A percentile compares a stretch with the other conserved stretches of the same genome.
phyloP scores from a whole-genome alignment of 2,888 invertebrate genomes.

The Shargacucullia verbasci region DNA sequence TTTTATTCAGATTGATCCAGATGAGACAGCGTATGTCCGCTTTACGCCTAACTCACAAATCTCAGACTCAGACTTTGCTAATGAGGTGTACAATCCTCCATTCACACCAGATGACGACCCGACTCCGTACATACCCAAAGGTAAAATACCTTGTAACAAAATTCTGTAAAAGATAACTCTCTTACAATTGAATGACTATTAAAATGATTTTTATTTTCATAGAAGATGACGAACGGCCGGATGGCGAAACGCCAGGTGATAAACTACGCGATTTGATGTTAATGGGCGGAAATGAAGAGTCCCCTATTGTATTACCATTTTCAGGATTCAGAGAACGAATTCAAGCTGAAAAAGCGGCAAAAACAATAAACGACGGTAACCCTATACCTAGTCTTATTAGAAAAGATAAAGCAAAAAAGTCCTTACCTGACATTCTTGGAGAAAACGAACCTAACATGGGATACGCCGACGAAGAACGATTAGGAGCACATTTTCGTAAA shows the following conservation, averaged over 20 bases:
- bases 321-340: constrained; percentile 84
- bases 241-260: constrained; percentile 75
- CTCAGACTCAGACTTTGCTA: constrained; percentile 92
- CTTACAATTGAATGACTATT: neutral
- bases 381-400: constrained; percentile 57
- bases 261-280: constrained; percentile 80
- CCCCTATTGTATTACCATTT: constrained; percentile 79
- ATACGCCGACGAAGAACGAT: constrained; percentile 84
- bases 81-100: constrained; percentile 94
- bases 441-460: constrained; percentile 72
- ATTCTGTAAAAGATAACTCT: neutral
- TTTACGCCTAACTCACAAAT: constrained; percentile 92
- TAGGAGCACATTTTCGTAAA: constrained; percentile 84
- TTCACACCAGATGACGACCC: constrained; percentile 84
- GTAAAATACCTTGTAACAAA: constrained; percentile 53
- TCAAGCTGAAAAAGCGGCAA: constrained; percentile 72
- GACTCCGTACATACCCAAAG: constrained; percentile 72
- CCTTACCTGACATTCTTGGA: constrained; percentile 62
- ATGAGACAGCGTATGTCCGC: constrained; percentile 93
- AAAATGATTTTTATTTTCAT: constrained; percentile 16
- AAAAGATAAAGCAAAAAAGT: constrained; percentile 80
- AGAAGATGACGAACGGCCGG: constrained; percentile 57
- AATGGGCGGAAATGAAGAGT: constrained; percentile 73
- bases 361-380: constrained; percentile 53
- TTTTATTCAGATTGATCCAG: constrained; percentile 86